Evolutionary conservation across 2,113 vertebrate species (phyloP).

Genomic region (Baryphthengus martii): DNA sequence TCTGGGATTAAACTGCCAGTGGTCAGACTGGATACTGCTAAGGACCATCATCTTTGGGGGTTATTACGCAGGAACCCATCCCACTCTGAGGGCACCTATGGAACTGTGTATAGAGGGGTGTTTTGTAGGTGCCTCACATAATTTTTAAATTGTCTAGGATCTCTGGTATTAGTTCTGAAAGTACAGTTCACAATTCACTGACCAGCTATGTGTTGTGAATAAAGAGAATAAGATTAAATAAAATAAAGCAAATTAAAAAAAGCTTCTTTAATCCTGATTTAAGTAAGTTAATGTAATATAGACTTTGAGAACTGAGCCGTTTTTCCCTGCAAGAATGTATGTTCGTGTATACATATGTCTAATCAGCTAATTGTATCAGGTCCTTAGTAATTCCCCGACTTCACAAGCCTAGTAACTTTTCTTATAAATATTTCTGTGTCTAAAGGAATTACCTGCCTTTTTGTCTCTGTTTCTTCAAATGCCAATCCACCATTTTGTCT

Average conservation of each 20-base stretch:
- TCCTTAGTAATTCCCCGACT: background rate
- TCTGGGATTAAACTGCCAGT: background rate
- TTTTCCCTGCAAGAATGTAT: background rate
- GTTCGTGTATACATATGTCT: background rate
- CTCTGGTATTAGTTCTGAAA: background rate
- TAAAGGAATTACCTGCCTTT: background rate
- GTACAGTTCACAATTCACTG: background rate
- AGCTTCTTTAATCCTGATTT: background rate
- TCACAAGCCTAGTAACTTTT: background rate
- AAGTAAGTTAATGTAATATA: background rate
- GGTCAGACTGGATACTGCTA: background rate
- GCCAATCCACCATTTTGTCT: accelerated
- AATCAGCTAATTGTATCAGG: background rate
- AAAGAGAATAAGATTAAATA: no score
- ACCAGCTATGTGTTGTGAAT: background rate
- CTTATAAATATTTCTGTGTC: background rate
- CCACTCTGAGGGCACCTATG: accelerated
- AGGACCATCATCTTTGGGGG: background rate
- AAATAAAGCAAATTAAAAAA: no score
- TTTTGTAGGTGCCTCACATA: background rate
- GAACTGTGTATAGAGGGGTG: background rate
- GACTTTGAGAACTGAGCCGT: background rate
- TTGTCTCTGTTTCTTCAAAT: background rate
- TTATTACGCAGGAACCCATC: accelerated
- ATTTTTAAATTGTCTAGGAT: background rate